A percentile compares a stretch with the other conserved stretches of the same genome.
Evolutionary conservation across 2,888 invertebrate genomes (phyloP).

Genomic region (Eustalomyia histrio): DNA sequence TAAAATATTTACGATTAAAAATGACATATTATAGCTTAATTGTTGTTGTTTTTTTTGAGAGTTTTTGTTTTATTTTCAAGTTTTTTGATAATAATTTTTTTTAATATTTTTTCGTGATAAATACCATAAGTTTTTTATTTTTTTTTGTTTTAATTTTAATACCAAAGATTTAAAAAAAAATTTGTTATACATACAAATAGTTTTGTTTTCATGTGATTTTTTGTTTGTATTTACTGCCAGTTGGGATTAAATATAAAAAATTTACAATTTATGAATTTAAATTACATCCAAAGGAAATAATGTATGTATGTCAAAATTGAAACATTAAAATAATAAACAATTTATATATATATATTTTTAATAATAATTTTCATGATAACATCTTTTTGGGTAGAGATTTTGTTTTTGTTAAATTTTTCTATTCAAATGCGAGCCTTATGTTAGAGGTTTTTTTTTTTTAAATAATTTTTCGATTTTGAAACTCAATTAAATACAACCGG

Average conservation of each 20-base stretch:
- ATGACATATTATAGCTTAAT: conserved; percentile 78
- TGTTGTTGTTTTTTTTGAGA: conserved; percentile 69
- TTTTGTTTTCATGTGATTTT: conserved; percentile 29
- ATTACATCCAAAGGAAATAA: conserved; percentile 29
- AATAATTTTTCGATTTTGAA: conserved; percentile 49
- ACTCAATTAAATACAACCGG: conserved; percentile 66
- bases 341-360: conserved; percentile 9
- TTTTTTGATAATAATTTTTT: conserved; percentile 66
- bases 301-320: conserved; percentile 33
- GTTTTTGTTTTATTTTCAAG: conserved; percentile 69
- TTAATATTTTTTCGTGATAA: conserved; percentile 63
- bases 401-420: conserved; percentile 44
- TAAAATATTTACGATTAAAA: conserved; percentile 78
- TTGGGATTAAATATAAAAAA: conserved; percentile 48
- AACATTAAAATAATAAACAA: conserved; percentile 34
- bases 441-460: conserved; percentile 34
- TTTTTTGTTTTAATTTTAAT: conserved; percentile 68
- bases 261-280: conserved; percentile 51
- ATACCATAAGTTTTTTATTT: conserved; percentile 66
- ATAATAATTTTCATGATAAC: conserved; percentile 22
- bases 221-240: conserved; percentile 49
- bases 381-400: neutral
- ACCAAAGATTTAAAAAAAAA: conserved; percentile 74
- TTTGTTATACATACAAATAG: conserved; percentile 68
- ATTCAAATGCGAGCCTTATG: conserved; percentile 56